These are phyloP conservation scores for Diachrysia chrysitis DNA, from an alignment of 2,888 invertebrate species.

Conservation along the genomic window DNA sequence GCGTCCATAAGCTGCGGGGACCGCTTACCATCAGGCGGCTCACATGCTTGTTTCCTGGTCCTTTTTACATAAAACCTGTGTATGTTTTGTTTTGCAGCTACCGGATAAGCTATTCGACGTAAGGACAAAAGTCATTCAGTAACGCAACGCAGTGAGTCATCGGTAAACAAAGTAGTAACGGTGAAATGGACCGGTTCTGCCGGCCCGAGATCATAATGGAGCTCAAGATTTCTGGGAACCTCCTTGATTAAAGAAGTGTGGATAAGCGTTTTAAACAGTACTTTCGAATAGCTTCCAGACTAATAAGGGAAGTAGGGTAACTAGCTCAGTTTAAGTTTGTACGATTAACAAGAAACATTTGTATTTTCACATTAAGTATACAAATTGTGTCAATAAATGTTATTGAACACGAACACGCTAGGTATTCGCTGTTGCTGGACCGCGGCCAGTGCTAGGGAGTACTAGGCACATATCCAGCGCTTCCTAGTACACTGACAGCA, in stretches of 20 bases:
- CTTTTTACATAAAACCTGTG: too few species aligned
- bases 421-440: conserved; percentile 71
- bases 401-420: conserved; percentile 54
- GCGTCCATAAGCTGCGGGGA: too few species aligned
- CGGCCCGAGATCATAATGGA: conserved; percentile 47
- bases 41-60: too few species aligned
- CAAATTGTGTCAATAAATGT: conserved; percentile 51
- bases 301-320: conserved; percentile 7
- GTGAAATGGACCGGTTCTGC: conserved; percentile 54
- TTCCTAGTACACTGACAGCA: conserved; percentile 81
- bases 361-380: conserved; percentile 40
- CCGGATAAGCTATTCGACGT: conserved; percentile 28
- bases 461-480: conserved; percentile 80
- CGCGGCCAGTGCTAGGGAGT: conserved; percentile 70
- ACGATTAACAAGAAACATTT: conserved; percentile 24
- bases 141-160: conserved; percentile 50
- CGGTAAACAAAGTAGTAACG: conserved; percentile 55
- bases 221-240: conserved; percentile 51
- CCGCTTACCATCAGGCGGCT: too few species aligned
- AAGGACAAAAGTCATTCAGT: conserved; percentile 54
- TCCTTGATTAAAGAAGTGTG: conserved; percentile 26
- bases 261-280: conserved; percentile 24
- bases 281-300: conserved; percentile 26
- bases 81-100: background rate
- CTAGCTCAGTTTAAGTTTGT: background rate